A percentile compares a stretch with the other conserved stretches of the same genome.
Conservation (phyloP, 2,888 invertebrate genomes). For the Erebia palarica region DNA sequence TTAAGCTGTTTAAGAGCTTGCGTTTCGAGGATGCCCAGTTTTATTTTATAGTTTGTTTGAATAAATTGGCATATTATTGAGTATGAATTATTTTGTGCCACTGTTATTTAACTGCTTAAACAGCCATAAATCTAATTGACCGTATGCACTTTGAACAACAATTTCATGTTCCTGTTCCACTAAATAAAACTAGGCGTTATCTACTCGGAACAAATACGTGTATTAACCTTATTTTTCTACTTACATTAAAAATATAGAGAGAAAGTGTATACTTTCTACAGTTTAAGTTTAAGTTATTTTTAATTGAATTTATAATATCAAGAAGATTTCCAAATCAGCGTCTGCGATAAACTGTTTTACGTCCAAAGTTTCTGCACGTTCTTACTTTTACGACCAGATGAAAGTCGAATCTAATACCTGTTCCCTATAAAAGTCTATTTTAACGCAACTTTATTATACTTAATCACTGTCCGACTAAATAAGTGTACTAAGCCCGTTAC, state of each 20-base stretch:
- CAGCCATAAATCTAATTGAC: too few species aligned
- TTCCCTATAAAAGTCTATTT: conserved; percentile 9
- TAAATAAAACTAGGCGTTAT: too few species aligned
- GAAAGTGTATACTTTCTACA: too few species aligned
- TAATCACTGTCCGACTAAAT: not conserved
- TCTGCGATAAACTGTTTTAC: not conserved
- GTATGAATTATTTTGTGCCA: not conserved
- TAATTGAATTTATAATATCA: not conserved
- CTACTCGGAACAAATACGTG: too few species aligned
- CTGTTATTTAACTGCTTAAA: not conserved
- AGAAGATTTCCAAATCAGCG: not conserved
- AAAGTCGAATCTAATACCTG: conserved; percentile 17
- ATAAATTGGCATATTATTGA: not conserved
- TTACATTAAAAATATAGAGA: too few species aligned
- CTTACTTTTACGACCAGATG: conserved; percentile 10
- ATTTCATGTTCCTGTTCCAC: too few species aligned
- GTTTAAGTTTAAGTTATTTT: too few species aligned
- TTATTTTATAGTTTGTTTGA: not conserved
- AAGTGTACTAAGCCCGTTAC: not conserved
- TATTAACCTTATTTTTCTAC: too few species aligned
- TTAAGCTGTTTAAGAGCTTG: conserved; percentile 1
- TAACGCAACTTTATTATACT: conserved; percentile 9
- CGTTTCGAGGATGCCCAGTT: not conserved
- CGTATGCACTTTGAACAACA: too few species aligned
- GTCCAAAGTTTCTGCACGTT: not conserved